These are phyloP conservation scores for Globia sparganii DNA, from an alignment of 2,888 invertebrate species.

Conservation along the genomic window DNA sequence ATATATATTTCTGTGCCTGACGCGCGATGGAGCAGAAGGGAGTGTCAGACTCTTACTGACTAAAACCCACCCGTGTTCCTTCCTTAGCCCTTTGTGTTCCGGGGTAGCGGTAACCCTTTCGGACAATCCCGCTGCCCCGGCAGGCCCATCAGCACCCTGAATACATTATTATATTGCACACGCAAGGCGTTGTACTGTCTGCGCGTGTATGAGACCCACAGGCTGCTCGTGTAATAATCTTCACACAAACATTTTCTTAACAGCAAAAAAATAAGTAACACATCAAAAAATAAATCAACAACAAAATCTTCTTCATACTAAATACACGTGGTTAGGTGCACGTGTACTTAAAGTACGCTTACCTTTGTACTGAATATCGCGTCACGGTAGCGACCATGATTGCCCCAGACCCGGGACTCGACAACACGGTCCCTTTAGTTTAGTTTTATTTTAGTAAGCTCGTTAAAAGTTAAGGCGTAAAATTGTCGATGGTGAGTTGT, in stretches of 20 bases:
- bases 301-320: background rate
- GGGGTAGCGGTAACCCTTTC: too few species aligned
- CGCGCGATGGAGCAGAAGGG: too few species aligned
- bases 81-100: too few species aligned
- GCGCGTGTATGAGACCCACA: too few species aligned
- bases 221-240: too few species aligned
- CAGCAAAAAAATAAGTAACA: background rate
- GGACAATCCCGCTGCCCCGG: too few species aligned
- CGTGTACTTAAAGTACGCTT: conserved; percentile 37
- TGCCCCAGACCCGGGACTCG: conserved; percentile 13
- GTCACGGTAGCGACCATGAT: conserved; percentile 51
- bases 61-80: too few species aligned
- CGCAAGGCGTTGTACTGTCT: too few species aligned
- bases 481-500: background rate
- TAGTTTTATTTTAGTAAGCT: conserved; percentile 31
- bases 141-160: too few species aligned
- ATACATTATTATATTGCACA: too few species aligned
- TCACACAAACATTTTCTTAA: background rate
- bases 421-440: background rate
- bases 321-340: conserved; percentile 30
- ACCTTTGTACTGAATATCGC: conserved; percentile 47
- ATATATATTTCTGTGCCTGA: too few species aligned
- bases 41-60: too few species aligned
- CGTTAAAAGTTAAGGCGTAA: conserved; percentile 8
- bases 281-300: background rate